These are phyloP conservation scores for Brachypteracias leptosomus DNA, from an alignment of 2,113 vertebrate species.

Conservation along the genomic window DNA sequence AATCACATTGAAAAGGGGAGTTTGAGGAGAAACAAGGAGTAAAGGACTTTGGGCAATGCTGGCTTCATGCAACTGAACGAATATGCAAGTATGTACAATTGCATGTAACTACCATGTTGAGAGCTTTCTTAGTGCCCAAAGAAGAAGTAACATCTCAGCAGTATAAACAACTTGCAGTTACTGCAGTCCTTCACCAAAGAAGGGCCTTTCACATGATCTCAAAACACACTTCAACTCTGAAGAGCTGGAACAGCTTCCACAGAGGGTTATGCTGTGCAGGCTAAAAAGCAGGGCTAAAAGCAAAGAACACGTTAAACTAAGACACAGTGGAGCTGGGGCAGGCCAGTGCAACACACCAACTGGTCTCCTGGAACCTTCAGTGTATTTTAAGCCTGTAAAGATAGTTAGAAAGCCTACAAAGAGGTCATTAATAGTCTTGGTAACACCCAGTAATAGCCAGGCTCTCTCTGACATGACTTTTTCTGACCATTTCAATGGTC, in stretches of 20 bases:
- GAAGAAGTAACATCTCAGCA: neutral
- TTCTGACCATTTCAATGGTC: neutral
- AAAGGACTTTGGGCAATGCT: neutral
- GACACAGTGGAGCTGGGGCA: neutral
- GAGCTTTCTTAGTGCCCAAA: neutral
- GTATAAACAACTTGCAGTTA: neutral
- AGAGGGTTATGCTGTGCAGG: neutral
- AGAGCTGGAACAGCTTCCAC: neutral
- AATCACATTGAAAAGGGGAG: neutral
- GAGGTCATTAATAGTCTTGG: neutral
- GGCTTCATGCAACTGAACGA: neutral
- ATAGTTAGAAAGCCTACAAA: neutral
- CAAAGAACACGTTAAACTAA: rapidly evolving
- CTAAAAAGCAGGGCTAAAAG: neutral
- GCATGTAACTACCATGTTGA: neutral
- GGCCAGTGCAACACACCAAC: rapidly evolving
- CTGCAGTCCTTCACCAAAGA: neutral
- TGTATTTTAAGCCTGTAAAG: neutral
- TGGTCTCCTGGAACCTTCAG: neutral
- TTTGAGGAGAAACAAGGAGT: neutral
- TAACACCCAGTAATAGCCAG: neutral
- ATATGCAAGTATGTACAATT: neutral
- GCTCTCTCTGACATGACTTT: neutral
- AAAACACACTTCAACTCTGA: neutral
- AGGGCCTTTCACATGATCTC: neutral